Conservation (phyloP, 2,888 invertebrate genomes). For the Meandrusa payeni region DNA sequence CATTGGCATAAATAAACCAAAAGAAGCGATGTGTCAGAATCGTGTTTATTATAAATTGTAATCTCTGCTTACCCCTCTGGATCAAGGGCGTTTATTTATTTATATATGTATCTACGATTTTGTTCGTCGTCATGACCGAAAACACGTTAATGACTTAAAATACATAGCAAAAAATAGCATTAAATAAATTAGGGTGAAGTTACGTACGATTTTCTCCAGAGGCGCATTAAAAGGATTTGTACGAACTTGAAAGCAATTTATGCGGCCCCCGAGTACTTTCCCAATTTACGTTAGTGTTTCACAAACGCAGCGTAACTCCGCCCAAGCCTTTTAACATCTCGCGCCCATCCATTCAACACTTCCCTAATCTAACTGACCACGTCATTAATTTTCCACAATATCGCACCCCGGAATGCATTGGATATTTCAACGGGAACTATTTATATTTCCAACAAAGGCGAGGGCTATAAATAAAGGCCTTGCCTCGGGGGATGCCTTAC, state of each 20-base stretch:
- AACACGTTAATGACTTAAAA: no score
- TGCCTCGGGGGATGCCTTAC: slow-evolving; percentile 64
- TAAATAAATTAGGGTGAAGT: slow-evolving; percentile 18
- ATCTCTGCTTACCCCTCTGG: no score
- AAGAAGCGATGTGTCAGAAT: no score
- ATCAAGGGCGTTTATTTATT: no score
- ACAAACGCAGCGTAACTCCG: slow-evolving; percentile 65
- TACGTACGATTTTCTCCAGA: slow-evolving; percentile 14
- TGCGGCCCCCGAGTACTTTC: slow-evolving; percentile 26
- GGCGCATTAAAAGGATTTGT: slow-evolving; percentile 23
- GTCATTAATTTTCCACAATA: slow-evolving; percentile 78
- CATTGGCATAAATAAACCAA: no score
- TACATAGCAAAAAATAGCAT: no score
- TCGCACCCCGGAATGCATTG: slow-evolving; percentile 70
- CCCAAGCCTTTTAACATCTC: slow-evolving; percentile 69
- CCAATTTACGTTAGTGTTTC: slow-evolving; percentile 63
- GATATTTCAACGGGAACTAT: slow-evolving; percentile 76
- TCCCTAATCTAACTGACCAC: slow-evolving; percentile 78
- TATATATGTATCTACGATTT: no score
- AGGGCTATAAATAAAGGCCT: slow-evolving; percentile 70
- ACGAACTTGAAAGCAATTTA: slow-evolving; percentile 21
- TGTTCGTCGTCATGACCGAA: no score
- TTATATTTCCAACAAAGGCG: slow-evolving; percentile 78
- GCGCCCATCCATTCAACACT: slow-evolving; percentile 44
- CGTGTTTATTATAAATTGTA: no score